These are phyloP conservation scores for Ceratoteleas bidentatus DNA, from an alignment of 1,140 invertebrate species.

Conservation along the genomic window DNA sequence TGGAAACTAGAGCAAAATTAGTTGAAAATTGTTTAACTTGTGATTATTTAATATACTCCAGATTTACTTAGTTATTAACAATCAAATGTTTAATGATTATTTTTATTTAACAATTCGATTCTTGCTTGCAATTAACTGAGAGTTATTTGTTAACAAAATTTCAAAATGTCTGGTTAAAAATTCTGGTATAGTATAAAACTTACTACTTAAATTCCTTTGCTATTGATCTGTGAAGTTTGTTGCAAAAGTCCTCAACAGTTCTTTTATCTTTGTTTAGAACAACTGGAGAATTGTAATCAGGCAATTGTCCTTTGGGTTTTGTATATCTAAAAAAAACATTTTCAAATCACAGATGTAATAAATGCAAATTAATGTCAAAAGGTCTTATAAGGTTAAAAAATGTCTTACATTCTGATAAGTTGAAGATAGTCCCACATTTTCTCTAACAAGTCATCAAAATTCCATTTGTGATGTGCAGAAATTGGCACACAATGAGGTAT, in stretches of 20 bases:
- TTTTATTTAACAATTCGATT: too few species aligned
- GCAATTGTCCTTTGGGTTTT: conserved; percentile 99
- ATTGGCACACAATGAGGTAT: conserved; percentile 99
- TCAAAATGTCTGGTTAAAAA: background rate
- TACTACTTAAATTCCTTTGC: conserved; percentile 99
- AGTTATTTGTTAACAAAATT: background rate
- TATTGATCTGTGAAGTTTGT: conserved; percentile 98
- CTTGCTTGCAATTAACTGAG: too few species aligned
- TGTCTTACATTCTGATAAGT: conserved; percentile 93
- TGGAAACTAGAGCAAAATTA: too few species aligned
- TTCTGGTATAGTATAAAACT: too few species aligned
- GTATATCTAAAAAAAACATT: conserved; percentile 96
- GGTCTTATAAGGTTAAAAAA: too few species aligned
- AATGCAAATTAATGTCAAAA: too few species aligned
- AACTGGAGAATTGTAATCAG: conserved; percentile 98
- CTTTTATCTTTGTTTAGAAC: conserved; percentile 94
- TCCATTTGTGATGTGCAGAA: conserved; percentile 99
- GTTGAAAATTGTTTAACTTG: too few species aligned
- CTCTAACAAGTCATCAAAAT: conserved; percentile 99
- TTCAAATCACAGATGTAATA: too few species aligned
- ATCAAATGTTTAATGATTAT: too few species aligned
- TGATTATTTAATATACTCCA: too few species aligned
- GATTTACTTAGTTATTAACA: too few species aligned
- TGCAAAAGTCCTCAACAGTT: conserved; percentile 98
- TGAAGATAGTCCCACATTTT: conserved; percentile 99